Percentiles rank a stretch among this genome's conserved stretches.
These are phyloP conservation scores for Macrobrachium nipponense DNA, from an alignment of 1,140 invertebrate genomes.

Conservation along the genomic window DNA sequence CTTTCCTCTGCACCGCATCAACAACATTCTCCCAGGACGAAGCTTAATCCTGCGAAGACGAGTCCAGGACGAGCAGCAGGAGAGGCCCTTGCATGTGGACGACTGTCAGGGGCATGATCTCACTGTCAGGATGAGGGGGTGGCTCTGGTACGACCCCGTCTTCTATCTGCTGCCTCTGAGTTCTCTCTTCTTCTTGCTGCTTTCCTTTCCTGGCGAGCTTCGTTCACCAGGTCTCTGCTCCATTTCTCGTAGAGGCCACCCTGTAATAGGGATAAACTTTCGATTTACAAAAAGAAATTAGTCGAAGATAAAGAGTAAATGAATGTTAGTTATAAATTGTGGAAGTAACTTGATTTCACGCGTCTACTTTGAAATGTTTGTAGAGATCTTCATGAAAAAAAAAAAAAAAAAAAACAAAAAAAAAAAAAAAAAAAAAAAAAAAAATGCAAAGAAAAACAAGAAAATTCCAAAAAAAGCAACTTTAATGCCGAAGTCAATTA, in stretches of 20 bases:
- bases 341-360: too few species aligned
- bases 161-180: neutral
- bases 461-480: too few species aligned
- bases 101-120: neutral
- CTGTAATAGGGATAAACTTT: neutral
- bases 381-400: too few species aligned
- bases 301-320: too few species aligned
- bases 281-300: too few species aligned
- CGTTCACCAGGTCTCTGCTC: neutral
- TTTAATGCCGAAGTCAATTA: too few species aligned
- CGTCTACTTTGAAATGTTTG: too few species aligned
- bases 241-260: neutral
- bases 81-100: slow-evolving; percentile 2
- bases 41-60: neutral
- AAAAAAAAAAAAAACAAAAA: too few species aligned
- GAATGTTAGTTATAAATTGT: too few species aligned
- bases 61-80: neutral
- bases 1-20: too few species aligned
- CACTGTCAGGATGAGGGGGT: neutral
- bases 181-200: neutral
- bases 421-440: too few species aligned
- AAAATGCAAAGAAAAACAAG: too few species aligned
- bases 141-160: neutral
- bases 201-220: slow-evolving; percentile 1
- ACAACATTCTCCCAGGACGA: neutral